Evolutionary conservation across 2,797 vertebrate species (phyloP), one percentile per base, ranked within the genome.

Genomic region (Poecilia picta): DNA sequence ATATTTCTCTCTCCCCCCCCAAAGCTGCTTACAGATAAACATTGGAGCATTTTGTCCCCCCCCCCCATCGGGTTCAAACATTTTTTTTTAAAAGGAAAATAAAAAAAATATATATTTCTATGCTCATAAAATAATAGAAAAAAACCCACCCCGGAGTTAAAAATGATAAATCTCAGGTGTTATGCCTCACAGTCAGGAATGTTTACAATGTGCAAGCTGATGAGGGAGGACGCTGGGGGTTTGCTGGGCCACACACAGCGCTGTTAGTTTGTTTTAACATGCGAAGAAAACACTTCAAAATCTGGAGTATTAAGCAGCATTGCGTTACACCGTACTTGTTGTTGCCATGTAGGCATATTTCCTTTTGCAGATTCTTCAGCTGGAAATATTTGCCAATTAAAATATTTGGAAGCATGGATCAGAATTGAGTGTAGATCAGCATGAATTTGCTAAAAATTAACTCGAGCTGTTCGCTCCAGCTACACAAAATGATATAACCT

Each of bases 21-120:
- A 74, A 62, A 76, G 66, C 82, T 83, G 74, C 76, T 75, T 57
- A 70, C 81, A 83, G 88, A 89, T 88, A 90, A 90, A 89, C 85
- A 91, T 90, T 79, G 79, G 71, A 15, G 8, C 66, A 72, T 79
- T 88, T 75, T 81, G 78, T 85, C 81, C 62, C 20, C 45, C 80
- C 73, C 72, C 73, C 68, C 74, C 71, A 79, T 72, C 43, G 81
- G 57, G 41, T 55, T 84, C 47, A 45, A 78, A 28, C 72, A 76
- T 83, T 75, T 81, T 68, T 82, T 86, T 72, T 41, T 49, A 73
- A 70, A 68, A 10, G 1, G 2, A 66, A 25, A 6, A 8, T 33
- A 11, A 41, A 25, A 70, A 13, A n/a, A 8, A 64, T 82, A 85
- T 82, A 85, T 86, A 73, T 49, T 64, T 72, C 80, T 66, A 55